phyloP scores from a whole-genome alignment of 2,797 vertebrate genomes.

The Manis crassicaudata region DNA sequence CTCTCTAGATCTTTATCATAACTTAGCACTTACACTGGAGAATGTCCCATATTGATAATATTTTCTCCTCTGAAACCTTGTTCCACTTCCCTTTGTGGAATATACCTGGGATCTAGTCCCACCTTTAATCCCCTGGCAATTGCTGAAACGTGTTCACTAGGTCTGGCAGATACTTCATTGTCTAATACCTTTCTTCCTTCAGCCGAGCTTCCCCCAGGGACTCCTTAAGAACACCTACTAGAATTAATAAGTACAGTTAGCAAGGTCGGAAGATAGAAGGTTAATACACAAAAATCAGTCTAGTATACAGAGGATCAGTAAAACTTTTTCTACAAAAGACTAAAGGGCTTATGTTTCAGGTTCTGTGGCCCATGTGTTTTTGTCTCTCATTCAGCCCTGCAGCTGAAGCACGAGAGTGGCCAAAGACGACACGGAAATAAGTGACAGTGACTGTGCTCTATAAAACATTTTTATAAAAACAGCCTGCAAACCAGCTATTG shows the following conservation, averaged over 20 bases:
- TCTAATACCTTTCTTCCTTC: not conserved
- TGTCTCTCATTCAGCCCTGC: not conserved
- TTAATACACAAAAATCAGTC: not conserved
- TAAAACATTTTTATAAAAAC: not conserved
- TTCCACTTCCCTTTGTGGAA: not conserved
- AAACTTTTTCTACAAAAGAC: not conserved
- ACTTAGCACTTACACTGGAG: not conserved
- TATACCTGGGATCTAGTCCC: not conserved
- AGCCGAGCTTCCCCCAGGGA: not conserved
- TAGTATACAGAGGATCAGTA: not conserved
- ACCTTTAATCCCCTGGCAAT: not conserved
- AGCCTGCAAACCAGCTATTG: not conserved
- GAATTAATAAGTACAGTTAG: not conserved
- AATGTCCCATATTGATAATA: not conserved
- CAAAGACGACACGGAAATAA: not conserved
- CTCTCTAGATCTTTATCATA: not conserved
- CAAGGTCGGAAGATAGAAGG: not conserved
- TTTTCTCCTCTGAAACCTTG: not conserved
- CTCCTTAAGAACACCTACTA: not conserved
- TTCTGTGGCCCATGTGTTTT: accelerated
- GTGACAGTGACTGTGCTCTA: not conserved
- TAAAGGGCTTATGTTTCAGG: not conserved
- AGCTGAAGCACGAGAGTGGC: not conserved
- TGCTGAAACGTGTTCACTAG: not conserved
- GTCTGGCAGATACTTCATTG: not conserved